Conservation (phyloP, 2,113 vertebrate genomes). For the Pogonocichla stellata region DNA sequence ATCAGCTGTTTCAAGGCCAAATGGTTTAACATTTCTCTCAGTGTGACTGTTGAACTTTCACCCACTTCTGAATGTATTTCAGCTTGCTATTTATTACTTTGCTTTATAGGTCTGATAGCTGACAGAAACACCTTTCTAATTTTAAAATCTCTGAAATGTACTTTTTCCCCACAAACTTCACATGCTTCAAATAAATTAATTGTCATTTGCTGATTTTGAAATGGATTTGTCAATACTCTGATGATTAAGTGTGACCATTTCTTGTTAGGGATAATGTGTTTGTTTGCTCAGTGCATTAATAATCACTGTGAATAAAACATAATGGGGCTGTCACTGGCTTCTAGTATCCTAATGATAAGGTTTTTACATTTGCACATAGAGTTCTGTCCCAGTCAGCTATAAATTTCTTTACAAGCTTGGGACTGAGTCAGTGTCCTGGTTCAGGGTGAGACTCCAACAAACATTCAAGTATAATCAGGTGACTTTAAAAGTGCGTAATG, state of each 20-base stretch:
- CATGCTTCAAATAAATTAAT: background rate
- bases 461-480: background rate
- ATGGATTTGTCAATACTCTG: background rate
- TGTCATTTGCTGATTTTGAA: background rate
- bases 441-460: background rate
- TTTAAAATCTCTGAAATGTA: background rate
- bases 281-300: background rate
- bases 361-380: background rate
- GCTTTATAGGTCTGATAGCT: background rate
- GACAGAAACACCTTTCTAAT: background rate
- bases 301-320: background rate
- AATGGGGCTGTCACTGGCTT: background rate
- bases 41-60: conserved; percentile 48
- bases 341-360: background rate
- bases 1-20: background rate
- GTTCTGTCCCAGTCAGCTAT: background rate
- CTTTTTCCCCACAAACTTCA: background rate
- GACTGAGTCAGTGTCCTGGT: background rate
- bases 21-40: conserved; percentile 24
- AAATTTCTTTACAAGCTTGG: background rate
- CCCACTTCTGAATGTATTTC: conserved; percentile 42
- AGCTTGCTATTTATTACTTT: conserved; percentile 2
- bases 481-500: background rate
- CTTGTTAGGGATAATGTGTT: background rate
- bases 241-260: background rate